Evolutionary conservation across 2,797 vertebrate species (phyloP).

Genomic region (Yasuhikotakia modesta): DNA sequence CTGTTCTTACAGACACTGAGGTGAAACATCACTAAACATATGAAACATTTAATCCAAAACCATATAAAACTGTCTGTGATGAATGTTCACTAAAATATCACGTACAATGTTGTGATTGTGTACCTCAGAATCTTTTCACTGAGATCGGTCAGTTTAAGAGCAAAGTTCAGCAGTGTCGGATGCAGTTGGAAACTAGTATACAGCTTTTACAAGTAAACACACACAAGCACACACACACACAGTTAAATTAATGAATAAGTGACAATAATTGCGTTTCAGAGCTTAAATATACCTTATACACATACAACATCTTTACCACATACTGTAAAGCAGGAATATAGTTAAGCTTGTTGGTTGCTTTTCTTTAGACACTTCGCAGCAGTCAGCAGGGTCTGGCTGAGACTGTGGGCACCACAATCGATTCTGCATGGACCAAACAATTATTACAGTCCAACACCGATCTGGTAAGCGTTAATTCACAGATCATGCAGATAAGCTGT

Average conservation of each 20-base stretch:
- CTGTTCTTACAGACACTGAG: conserved; percentile 59
- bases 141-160: conserved; percentile 64
- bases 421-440: conserved; percentile 72
- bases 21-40: conserved; percentile 34
- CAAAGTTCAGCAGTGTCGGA: conserved; percentile 68
- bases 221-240: not conserved
- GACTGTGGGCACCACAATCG: conserved; percentile 48
- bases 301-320: not conserved
- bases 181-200: conserved; percentile 64
- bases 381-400: conserved; percentile 61
- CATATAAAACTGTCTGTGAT: too few relatives aligned
- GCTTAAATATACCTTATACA: not conserved
- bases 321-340: not conserved
- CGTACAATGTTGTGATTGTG: conserved; percentile 29
- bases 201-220: conserved; percentile 71
- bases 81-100: not conserved
- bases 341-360: not conserved
- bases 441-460: conserved; percentile 76
- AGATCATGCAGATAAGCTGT: not conserved
- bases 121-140: conserved; percentile 65
- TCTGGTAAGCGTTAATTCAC: conserved; percentile 65
- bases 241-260: not conserved
- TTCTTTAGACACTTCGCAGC: conserved; percentile 69
- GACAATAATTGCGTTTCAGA: too few relatives aligned
- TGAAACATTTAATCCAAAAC: not conserved